Base-by-base conservation (phyloP, 2,113 vertebrate species). In the Pygoscelis adeliae region DNA sequence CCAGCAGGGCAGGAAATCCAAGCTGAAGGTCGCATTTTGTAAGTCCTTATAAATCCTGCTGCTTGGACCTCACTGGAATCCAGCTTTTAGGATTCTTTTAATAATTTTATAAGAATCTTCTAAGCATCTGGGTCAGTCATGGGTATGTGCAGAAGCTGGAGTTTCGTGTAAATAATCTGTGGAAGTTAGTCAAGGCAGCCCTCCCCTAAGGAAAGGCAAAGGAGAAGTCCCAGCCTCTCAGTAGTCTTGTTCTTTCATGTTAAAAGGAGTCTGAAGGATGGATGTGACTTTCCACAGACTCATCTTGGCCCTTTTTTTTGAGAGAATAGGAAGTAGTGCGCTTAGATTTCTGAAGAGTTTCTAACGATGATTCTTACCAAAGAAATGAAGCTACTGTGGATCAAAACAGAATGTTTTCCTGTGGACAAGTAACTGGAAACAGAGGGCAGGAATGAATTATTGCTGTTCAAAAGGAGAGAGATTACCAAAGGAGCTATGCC, bases 111-210 rank as follows among this genome's bases (percentile, higher is more conserved):
- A 56, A 58, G 65, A 78, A 38, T 56, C 32, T 79, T 72, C 32
- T 38, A 19, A 83, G 36, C 6, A 1, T 63, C 30, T 80, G 20
- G 6, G 18, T 89, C 67, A 59, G 61, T 23, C 0, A 0, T 66
- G 42, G 29, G 5, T 55, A 49, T 23, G 7, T 71, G 25, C 44
- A 77, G 58, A 82, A 93, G 27, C 8, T 85, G 78, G 23, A 66
- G 34, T n/a, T 72, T 52, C 8, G 27, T 49, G 34, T 82, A 61
- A 78, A 15, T 66, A 19, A 50, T 55, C 46, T 36, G 23, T 1
- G 6, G 23, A 77, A 77, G 7, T 44, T 44, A 65, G 82, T 23
- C 23, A 61, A 78, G 59, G 40, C 58, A 67, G 15, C 14, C 18
- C 10, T 81, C 3, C 38, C 27, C 58, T 73, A 47, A 27, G 29